Evolutionary conservation across 2,797 vertebrate genomes (phyloP), one percentile per base, ranked within the genome.

Genomic region (Ptychadena robeensis): DNA sequence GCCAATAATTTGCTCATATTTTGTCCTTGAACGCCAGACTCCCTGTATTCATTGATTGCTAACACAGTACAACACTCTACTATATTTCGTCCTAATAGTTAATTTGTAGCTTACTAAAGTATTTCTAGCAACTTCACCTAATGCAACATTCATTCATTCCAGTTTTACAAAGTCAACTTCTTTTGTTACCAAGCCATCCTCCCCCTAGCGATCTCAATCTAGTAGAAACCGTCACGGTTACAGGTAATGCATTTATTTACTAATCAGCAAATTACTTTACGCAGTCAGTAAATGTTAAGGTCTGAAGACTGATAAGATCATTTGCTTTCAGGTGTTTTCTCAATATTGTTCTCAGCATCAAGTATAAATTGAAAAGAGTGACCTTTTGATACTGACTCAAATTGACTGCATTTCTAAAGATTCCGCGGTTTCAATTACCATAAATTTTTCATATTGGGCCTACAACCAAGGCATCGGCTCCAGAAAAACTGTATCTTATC

Each of bases 311-410:
- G 94, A 94, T 96, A 95, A 93, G 91, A 95, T 95, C 88, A 89
- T 95, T 96, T 95, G 90, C 93, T 96, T 94, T 96, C 93, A 93
- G 88, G 87, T 96, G 89, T 94, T 95, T 95, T 93, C 90, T 90
- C 91, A 91, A 86, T 92, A 89, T 92, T 88, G 87, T 90, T 72
- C 88, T 90, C 88, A 88, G 91, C 90, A 89, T 93, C 86, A 90
- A 93, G 91, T 93, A 93, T 92, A 94, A 96, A 95, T 95, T 96
- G 94, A 96, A 95, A 92, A 91, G 90, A 88, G 88, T 95, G 94
- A 97, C 95, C 96, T 95, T 96, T 95, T 91, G 93, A 91, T 87
- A 89, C 89, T 86, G 90, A 95, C 88, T 94, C 91, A 93, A 96
- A 96, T 91, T 93, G 93, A 94, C 93, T 95, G 89, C 87, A 85